Evolutionary conservation across 2,113 vertebrate genomes (phyloP), one percentile per base, ranked within the genome.

Genomic region (Mionectes macconnelli): DNA sequence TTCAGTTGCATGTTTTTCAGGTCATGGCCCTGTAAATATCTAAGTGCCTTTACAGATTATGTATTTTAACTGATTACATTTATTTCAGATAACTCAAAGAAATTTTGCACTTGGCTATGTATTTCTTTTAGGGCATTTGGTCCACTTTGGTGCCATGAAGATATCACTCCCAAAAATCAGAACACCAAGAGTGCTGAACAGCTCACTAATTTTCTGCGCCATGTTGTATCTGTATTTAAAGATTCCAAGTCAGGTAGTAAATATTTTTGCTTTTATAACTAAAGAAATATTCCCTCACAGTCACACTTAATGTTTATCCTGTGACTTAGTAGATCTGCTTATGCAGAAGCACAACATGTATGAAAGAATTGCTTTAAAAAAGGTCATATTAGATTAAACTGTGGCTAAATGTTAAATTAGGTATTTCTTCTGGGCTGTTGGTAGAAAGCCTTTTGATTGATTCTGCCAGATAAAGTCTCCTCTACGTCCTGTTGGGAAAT

Each of bases 101-200:
- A 57, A 74, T 82, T 42, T 81, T 74, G 12, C 25, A 14, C 70
- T 89, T 86, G 60, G 17, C 92, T 69, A 24, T 55, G 10, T 62
- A 69, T 93, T 97, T 97, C 97, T 98, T 98, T 95, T 97, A 99
- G 99, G 98, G 98, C 99, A 19, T 99, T 99, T 89, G 99, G 99
- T 94, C 99, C 99, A 8, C 99, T 99, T 81, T 99, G 99, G 99
- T 99, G 98, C 97, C 99, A 99, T 44, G 99, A 99, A 97, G 99
- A 99, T 97, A 99, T 99, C 97, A 99, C 99, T 16, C 99, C 99
- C 64, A 99, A 99, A 97, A 99, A 99, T 93, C 99, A 99, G 93
- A 99, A 99, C 97, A 99, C 98, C 42, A 99, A 99, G 97, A 99
- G 99, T 87, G 98, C 99, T 0, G 99, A 99, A 60, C 99, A 99